Base-by-base conservation (phyloP, 2,888 invertebrate species). In the Eupithecia inturbata region DNA sequence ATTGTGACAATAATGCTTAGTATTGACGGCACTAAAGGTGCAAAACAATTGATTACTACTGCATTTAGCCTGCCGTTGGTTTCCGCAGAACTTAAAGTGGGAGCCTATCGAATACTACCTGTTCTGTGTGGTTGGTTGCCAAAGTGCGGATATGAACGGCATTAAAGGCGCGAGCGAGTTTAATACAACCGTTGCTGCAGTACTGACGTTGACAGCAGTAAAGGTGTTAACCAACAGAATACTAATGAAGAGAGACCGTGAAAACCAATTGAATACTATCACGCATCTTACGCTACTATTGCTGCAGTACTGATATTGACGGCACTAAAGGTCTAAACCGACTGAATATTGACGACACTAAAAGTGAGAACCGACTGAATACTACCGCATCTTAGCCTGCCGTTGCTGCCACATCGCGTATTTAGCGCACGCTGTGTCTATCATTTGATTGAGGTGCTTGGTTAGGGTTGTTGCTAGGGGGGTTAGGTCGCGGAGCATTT, bases 331-430 rank as follows among this genome's bases (percentile, higher is more conserved):
- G 12, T 19, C 19, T 7, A 22, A 53, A 3, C 53, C 53, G 22
- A 53, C 78, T 80, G n/a, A n/a, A 22, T 22, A 22, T 45, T 63
- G 33, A 14, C 70, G 45, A 39, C 39, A 49, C 12, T 49, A 39
- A 53, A 66, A 39, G 12, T 19, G 36, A 16, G 33, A 26, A 14
- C 26, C 57, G 14, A 26, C 78, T 80, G 73, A 79, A 74, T 89
- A 92, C 90, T 95, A 95, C 87, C 96, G 95, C 83, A 95, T 89
- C 85, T 96, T 96, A 39, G 94, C 90, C 62, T 93, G 94, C 75
- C 97, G 92, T 81, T 97, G 96, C 87, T 98, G 98, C 98, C 98
- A 99, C 68, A 97, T 95, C 63, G 96, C 97, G 93, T 97, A 99
- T 87, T 98, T 98, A 77, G 96, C 95, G 88, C 97, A 97, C 16